These are phyloP conservation scores for Setipinna tenuifilis DNA, from an alignment of 2,797 vertebrate species.

Conservation along the genomic window DNA sequence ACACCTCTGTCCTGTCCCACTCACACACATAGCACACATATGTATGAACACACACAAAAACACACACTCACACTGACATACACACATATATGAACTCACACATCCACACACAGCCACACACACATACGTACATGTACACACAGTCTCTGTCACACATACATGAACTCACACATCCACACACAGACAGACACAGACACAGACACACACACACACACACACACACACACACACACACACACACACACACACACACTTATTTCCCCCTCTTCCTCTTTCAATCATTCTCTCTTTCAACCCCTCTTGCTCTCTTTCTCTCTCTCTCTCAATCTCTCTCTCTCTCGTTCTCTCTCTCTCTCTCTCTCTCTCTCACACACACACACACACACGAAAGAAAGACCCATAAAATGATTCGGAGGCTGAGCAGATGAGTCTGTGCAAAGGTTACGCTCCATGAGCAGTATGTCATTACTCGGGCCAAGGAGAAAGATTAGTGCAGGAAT, in stretches of 20 bases:
- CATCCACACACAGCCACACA: neutral
- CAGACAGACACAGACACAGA: neutral
- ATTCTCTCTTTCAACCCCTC: too few relatives aligned
- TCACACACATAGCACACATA: too few relatives aligned
- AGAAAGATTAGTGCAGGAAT: slow-evolving; percentile 23
- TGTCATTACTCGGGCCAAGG: slow-evolving; percentile 8
- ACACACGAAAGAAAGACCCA: slow-evolving; percentile 44
- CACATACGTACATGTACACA: neutral
- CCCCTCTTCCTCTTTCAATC: too few relatives aligned
- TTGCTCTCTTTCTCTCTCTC: too few relatives aligned
- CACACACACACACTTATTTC: too few relatives aligned
- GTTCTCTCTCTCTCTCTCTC: neutral
- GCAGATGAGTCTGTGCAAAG: neutral
- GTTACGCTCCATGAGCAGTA: neutral
- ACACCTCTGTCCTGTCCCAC: slow-evolving; percentile 32
- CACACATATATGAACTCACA: neutral
- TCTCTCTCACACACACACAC: neutral
- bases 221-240: too few relatives aligned
- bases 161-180: neutral
- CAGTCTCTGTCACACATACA: neutral
- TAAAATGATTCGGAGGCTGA: slow-evolving; percentile 54
- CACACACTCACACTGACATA: neutral
- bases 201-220: too few relatives aligned
- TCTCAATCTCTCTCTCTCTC: too few relatives aligned
- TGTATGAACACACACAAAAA: neutral